Conservation (phyloP, 2,113 vertebrate species). For the Scytalopus superciliaris region DNA sequence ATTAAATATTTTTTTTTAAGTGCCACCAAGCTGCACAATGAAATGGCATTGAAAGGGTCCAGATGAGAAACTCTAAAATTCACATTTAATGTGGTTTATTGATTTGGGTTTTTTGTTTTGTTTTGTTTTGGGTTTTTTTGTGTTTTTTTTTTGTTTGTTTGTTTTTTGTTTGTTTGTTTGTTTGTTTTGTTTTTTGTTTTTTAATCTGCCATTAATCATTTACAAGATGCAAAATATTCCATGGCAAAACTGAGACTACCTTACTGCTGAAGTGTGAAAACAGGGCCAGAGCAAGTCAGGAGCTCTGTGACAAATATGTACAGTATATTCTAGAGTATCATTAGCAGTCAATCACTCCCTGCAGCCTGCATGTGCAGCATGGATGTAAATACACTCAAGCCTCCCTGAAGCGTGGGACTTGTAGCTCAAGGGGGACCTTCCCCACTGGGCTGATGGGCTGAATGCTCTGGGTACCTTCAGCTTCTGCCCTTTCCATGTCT, state of each 20-base stretch:
- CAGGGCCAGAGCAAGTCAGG: background rate
- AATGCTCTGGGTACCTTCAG: background rate
- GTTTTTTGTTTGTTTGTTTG: no score
- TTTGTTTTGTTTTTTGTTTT: no score
- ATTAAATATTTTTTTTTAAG: background rate
- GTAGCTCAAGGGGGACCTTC: background rate
- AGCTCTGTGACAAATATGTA: background rate
- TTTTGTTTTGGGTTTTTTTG: no score
- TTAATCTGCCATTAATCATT: background rate
- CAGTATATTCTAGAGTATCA: background rate
- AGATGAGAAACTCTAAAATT: background rate
- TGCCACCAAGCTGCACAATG: background rate
- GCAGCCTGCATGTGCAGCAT: background rate
- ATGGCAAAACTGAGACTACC: background rate
- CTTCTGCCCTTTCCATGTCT: background rate
- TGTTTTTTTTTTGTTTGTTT: no score
- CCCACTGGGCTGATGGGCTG: accelerated
- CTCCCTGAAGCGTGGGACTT: accelerated
- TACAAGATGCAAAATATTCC: background rate
- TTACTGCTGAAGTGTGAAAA: background rate
- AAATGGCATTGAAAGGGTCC: background rate
- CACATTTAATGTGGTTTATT: background rate
- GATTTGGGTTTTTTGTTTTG: no score
- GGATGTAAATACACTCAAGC: background rate
- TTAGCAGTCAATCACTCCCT: background rate